Evolutionary conservation across 2,113 vertebrate genomes (phyloP).

Genomic region (Phaethornis superciliosus): DNA sequence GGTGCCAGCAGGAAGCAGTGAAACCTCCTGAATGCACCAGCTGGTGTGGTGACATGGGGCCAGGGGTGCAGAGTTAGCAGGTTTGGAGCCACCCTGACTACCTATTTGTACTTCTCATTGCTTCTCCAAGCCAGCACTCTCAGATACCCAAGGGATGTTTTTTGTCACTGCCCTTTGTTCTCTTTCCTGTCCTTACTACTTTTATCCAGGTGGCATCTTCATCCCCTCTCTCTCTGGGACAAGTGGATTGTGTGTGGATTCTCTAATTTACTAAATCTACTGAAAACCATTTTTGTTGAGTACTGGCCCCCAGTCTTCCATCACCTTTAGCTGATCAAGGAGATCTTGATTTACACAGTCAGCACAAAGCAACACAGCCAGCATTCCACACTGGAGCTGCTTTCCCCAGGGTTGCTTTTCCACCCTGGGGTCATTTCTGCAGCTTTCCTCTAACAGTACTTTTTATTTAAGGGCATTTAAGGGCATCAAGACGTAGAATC

Average conservation of each 20-base stretch:
- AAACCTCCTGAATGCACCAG: background rate
- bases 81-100: background rate
- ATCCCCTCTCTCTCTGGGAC: background rate
- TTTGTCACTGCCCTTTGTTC: background rate
- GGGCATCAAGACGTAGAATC: background rate
- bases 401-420: background rate
- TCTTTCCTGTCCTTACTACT: background rate
- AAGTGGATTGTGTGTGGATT: background rate
- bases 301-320: background rate
- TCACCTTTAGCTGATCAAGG: background rate
- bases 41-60: background rate
- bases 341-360: background rate
- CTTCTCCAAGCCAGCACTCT: background rate
- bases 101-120: fast-evolving
- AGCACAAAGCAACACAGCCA: background rate
- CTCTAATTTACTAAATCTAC: background rate
- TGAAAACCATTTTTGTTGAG: background rate
- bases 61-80: fast-evolving
- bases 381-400: background rate
- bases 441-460: background rate
- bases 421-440: background rate
- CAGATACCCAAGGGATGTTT: fast-evolving
- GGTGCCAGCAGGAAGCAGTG: background rate
- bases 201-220: fast-evolving
- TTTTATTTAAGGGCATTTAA: background rate